Base-by-base conservation (phyloP, 2,113 vertebrate genomes). In the Archocentrus centrarchus region DNA sequence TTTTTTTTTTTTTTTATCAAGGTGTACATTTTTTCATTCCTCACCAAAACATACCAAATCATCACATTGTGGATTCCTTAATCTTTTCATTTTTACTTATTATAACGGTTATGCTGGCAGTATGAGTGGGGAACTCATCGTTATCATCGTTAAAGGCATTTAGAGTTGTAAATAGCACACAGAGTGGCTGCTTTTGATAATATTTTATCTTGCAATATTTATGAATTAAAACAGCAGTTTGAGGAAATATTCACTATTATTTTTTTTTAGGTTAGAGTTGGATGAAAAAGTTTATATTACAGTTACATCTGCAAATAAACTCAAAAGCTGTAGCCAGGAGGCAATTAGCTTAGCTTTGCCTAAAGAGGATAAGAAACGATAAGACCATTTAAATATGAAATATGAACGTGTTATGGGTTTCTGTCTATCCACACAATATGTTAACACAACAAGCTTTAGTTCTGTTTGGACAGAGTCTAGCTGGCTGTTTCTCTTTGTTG, bases 191-290 rank as follows among this genome's bases (percentile, higher is more conserved):
- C 6, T 50, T 70, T 75, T 77, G 2, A 70, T 75, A 32, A 77
- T 17, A 39, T 88, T 60, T 70, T 61, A 57, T 27, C 9, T 73
- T 90, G 81, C 66, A 87, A 82, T 87, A 86, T 77, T 84, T 86
- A 39, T 75, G 2, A 57, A 59, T 85, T 77, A 75, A 79, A 66
- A 50, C 2, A 77, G 39, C 3, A n/a, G 53, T 59, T 85, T 59
- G 59, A 37, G 41, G 59, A 84, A 44, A 20, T 58, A n/a, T 14
- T n/a, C 17, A 17, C 14, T 7, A 2, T 37, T 6, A 5, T 47
- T 44, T 17, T 55, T 17, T 53, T 15, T 53, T 15, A 11, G n/a
- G 30, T 5, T 32, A 17, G 7, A 30, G 6, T 60, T 55, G 7
- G 50, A 53, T 17, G 50, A 18, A 17, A 55, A 7, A 6, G 18